Evolutionary conservation across 2,113 vertebrate genomes (phyloP), one percentile per base, ranked within the genome.

Genomic region (Syngnathus typhle): DNA sequence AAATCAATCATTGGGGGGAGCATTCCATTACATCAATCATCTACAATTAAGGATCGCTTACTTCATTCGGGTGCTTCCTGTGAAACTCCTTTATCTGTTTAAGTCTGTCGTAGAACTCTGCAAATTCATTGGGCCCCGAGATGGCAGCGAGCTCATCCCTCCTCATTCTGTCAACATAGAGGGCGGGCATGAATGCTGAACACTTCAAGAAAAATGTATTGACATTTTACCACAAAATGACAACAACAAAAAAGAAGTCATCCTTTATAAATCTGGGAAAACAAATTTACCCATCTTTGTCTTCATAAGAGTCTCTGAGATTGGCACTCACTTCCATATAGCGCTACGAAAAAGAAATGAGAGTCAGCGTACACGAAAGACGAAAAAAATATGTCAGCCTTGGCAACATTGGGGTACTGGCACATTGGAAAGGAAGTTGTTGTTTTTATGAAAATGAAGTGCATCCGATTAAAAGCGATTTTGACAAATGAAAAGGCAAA

Each of bases 71-170:
- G 49, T 98, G 97, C 71, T 99, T 99, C 58, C 95, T 88, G 79
- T 99, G 97, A 72, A 99, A 99, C 68, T 99, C 96, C 78, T 99
- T 99, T 37, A 99, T 99, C 73, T 95, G 95, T 54, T 98, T 98
- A 74, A 99, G 92, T 47, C 96, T 88, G 69, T 98, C 99, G 88
- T 99, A 99, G 82, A 99, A 99, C 73, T 99, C 97, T 0, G 94
- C 95, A 82, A 99, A 98, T 67, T 99, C 97, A 0, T 98, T 99
- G 27, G 97, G 97, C 73, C 97, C 96, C 0, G 97, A 99, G 82
- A 99, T 98, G 66, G 96, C 97, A 51, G 88, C 93, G 7, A 99
- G 94, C 18, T 99, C 97, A 37, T 99, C 97, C 32, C 93, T 95
- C 32, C 96, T 89, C 68, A 99, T 92, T 5, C 97, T 99, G 36